phyloP scores from a whole-genome alignment of 1,140 invertebrate species.

The Chlorops oryzae region DNA sequence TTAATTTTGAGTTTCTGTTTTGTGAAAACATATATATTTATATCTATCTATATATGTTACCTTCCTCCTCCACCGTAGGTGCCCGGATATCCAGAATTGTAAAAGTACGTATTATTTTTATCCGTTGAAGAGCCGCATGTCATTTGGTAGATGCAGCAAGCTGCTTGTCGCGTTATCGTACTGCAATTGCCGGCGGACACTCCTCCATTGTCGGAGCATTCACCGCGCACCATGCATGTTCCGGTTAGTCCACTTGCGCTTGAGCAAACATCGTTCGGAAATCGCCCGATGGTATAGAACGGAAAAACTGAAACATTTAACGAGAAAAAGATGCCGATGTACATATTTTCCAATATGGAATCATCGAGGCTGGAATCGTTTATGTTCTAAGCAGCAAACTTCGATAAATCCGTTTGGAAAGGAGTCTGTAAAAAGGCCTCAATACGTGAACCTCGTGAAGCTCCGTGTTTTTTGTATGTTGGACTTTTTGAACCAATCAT shows the following conservation, averaged over 20 bases:
- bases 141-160: conserved; percentile 70
- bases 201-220: conserved; percentile 66
- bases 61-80: conserved; percentile 59
- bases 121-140: conserved; percentile 62
- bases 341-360: too few species aligned
- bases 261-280: conserved; percentile 61
- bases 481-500: too few species aligned
- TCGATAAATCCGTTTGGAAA: too few species aligned
- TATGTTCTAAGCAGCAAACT: too few species aligned
- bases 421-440: too few species aligned
- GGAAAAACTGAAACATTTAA: conserved; percentile 55
- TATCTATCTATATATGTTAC: too few species aligned
- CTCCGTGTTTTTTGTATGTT: too few species aligned
- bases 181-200: conserved; percentile 65
- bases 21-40: too few species aligned
- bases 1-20: too few species aligned
- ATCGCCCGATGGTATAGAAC: conserved; percentile 65
- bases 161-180: conserved; percentile 56
- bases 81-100: conserved; percentile 64
- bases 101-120: conserved; percentile 77
- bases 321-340: too few species aligned
- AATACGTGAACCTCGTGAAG: too few species aligned
- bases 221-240: conserved; percentile 67
- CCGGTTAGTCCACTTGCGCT: conserved; percentile 61
- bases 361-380: too few species aligned